These are phyloP conservation scores for Pissodes strobi DNA, from an alignment of 1,140 invertebrate genomes.

Conservation along the genomic window DNA sequence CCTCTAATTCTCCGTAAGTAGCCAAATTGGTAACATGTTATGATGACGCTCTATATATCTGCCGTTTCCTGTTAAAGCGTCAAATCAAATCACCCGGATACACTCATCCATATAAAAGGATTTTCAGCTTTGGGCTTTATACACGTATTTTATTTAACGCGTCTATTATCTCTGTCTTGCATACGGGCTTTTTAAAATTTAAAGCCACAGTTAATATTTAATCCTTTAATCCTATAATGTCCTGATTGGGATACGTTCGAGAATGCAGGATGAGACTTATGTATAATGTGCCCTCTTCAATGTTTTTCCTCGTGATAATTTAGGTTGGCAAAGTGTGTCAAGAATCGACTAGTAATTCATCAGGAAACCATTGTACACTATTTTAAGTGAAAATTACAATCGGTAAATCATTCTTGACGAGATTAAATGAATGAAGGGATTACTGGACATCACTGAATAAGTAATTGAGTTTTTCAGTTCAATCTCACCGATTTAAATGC, in stretches of 20 bases:
- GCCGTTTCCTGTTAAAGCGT: slow-evolving; percentile 27
- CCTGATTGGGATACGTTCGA: slow-evolving; percentile 12
- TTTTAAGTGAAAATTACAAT: too few relatives aligned
- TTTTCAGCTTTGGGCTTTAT: slow-evolving; percentile 31
- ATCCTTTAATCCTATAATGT: slow-evolving; percentile 36
- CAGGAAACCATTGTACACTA: too few relatives aligned
- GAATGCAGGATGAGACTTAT: too few relatives aligned
- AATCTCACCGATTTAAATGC: too few relatives aligned
- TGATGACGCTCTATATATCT: neutral
- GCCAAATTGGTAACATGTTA: neutral
- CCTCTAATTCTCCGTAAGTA: neutral
- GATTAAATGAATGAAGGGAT: too few relatives aligned
- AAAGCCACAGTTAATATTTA: slow-evolving; percentile 37
- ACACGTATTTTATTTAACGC: slow-evolving; percentile 25
- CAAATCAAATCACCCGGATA: slow-evolving; percentile 33
- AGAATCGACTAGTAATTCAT: too few relatives aligned
- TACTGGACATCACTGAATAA: too few relatives aligned
- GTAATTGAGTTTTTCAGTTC: too few relatives aligned
- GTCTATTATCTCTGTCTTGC: slow-evolving; percentile 37
- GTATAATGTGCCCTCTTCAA: too few relatives aligned
- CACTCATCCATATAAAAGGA: slow-evolving; percentile 38
- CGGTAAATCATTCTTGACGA: too few relatives aligned
- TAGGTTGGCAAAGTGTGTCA: too few relatives aligned
- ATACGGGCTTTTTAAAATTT: slow-evolving; percentile 38
- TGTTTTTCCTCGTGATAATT: too few relatives aligned